Conservation (phyloP, 2,113 vertebrate genomes). For the Aplodontia rufa region DNA sequence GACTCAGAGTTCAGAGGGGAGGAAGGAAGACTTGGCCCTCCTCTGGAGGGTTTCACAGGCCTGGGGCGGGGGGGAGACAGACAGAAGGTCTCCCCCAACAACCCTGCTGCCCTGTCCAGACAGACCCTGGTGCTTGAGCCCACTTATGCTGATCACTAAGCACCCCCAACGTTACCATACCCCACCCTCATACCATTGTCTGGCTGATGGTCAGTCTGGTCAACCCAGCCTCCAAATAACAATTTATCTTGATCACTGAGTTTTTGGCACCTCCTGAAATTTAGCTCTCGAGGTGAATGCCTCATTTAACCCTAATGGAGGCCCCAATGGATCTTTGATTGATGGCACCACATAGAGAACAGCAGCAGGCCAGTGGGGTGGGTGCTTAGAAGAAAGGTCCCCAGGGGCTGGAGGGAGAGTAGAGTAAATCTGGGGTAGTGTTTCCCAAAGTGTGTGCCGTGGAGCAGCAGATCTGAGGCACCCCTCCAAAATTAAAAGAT, state of each 20-base stretch:
- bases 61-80: background rate
- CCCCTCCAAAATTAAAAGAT: conserved; percentile 10
- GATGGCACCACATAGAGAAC: background rate
- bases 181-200: too few relatives aligned
- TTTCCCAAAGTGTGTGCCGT: background rate
- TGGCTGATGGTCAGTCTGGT: background rate
- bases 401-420: background rate
- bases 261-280: background rate
- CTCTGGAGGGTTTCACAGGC: background rate
- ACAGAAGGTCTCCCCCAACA: background rate
- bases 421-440: background rate
- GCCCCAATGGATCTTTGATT: background rate
- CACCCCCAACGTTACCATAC: accelerated
- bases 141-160: background rate
- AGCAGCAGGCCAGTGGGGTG: background rate
- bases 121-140: background rate
- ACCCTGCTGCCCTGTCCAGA: background rate
- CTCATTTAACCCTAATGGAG: background rate
- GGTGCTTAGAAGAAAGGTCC: background rate
- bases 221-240: background rate
- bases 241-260: background rate
- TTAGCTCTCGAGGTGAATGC: background rate
- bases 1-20: background rate
- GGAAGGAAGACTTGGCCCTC: background rate
- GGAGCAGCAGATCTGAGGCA: background rate